A percentile compares a stretch with the other conserved stretches of the same genome.
phyloP scores from a whole-genome alignment of 2,888 invertebrate genomes.

The Machimus rusticus region DNA sequence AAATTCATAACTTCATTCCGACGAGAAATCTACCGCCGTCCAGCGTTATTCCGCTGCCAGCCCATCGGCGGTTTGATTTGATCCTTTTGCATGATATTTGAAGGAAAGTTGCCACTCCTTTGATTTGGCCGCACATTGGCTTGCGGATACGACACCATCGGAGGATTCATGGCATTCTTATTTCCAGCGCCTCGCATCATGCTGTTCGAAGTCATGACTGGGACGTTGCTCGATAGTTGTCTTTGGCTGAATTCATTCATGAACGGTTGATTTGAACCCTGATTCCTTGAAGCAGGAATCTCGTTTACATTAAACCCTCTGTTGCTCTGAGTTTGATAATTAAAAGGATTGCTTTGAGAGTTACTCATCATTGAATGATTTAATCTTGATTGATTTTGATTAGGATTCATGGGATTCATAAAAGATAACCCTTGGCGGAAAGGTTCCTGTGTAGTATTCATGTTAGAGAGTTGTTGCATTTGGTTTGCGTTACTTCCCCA shows the following conservation, averaged over 20 bases:
- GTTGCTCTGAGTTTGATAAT: background rate
- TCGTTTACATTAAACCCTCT: background rate
- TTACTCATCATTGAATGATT: background rate
- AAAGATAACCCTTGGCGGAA: background rate
- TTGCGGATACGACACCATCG: slow-evolving; percentile 39
- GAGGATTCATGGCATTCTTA: background rate
- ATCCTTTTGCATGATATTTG: background rate
- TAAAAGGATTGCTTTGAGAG: background rate
- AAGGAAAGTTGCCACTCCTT: background rate
- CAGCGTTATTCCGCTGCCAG: slow-evolving; percentile 34
- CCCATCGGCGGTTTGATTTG: slow-evolving; percentile 21
- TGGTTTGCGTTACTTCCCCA: background rate
- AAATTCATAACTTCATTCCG: background rate
- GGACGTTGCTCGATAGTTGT: background rate
- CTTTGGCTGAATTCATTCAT: background rate
- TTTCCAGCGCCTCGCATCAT: slow-evolving; percentile 15
- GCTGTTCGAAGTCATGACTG: background rate
- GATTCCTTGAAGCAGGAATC: background rate
- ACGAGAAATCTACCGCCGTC: background rate
- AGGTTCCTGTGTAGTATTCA: background rate
- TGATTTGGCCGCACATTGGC: slow-evolving; percentile 7
- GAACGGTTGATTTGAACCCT: background rate
- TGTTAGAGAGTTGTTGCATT: background rate
- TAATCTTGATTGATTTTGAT: background rate
- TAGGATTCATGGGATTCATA: background rate